These are phyloP conservation scores for Stenichneumon culpator DNA, from an alignment of 2,888 invertebrate species.

Conservation along the genomic window DNA sequence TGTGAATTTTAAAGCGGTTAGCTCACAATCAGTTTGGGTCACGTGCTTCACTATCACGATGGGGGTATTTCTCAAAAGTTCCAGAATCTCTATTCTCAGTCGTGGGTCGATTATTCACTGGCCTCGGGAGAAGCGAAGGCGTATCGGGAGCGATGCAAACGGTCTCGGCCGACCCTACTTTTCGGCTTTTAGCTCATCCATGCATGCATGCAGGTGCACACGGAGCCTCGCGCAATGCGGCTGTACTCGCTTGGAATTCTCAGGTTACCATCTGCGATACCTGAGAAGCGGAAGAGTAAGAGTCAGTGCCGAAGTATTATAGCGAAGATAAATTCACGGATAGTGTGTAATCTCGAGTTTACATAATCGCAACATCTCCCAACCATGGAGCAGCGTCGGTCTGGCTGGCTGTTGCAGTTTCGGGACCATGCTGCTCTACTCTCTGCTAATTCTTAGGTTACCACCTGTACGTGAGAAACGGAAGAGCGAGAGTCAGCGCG, in stretches of 20 bases:
- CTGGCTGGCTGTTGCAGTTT: no score
- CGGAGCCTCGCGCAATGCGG: background rate
- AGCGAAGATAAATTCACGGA: background rate
- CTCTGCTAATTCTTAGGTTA: background rate
- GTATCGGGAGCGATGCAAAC: constrained; percentile 4
- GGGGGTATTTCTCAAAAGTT: constrained; percentile 55
- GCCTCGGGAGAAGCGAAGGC: constrained; percentile 21
- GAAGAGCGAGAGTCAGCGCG: background rate
- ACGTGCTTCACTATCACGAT: constrained; percentile 37
- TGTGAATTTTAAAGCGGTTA: constrained; percentile 58
- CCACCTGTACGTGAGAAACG: background rate
- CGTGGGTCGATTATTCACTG: constrained; percentile 48
- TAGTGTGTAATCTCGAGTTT: background rate
- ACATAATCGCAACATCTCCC: background rate
- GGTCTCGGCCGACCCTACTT: constrained; percentile 40
- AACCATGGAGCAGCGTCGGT: no score
- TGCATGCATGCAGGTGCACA: background rate
- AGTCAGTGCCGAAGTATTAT: background rate
- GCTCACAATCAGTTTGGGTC: constrained; percentile 47
- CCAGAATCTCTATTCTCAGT: constrained; percentile 22
- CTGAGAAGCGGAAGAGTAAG: background rate
- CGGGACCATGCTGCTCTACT: background rate
- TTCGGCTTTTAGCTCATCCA: constrained; percentile 9
- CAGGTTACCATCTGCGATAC: background rate
- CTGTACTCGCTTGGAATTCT: background rate